Percentiles rank a stretch among this genome's conserved stretches.
Evolutionary conservation across 35 echinoderm and acorn worm genomes (phyloP).

Genomic region (Diadema setosum): DNA sequence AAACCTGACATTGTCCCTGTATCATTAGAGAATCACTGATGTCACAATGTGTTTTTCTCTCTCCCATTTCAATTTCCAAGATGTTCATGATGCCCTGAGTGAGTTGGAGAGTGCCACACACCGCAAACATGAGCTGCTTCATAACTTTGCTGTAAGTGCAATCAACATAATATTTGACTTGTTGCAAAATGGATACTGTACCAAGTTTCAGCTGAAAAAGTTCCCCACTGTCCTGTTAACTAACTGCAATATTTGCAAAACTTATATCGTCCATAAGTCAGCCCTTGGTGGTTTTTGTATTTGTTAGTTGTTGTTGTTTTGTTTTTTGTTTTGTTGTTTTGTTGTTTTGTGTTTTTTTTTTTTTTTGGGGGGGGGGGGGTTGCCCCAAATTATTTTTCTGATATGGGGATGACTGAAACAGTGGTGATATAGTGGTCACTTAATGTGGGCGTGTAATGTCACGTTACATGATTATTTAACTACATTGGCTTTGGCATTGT

Average conservation of each 20-base stretch:
- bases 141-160: constrained; percentile 80
- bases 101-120: constrained; percentile 73
- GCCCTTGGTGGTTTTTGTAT: neutral
- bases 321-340: neutral
- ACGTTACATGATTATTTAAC: too few relatives aligned
- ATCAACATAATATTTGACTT: neutral
- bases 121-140: constrained; percentile 59
- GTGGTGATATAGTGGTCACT: too few relatives aligned
- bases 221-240: neutral
- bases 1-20: too few relatives aligned
- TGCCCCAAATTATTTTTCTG: too few relatives aligned
- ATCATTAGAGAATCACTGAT: too few relatives aligned
- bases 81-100: constrained; percentile 68
- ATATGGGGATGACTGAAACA: too few relatives aligned
- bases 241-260: neutral
- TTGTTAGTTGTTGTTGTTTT: neutral
- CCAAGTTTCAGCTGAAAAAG: neutral
- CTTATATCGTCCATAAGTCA: neutral
- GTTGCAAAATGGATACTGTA: neutral
- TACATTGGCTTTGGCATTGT: neutral
- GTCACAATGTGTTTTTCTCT: neutral
- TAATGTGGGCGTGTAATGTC: too few relatives aligned
- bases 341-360: too few relatives aligned
- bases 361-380: too few relatives aligned
- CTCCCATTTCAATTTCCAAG: constrained; percentile 11